Base-by-base conservation (phyloP, 2,888 invertebrate species). In the Cremastinae sp. region DNA sequence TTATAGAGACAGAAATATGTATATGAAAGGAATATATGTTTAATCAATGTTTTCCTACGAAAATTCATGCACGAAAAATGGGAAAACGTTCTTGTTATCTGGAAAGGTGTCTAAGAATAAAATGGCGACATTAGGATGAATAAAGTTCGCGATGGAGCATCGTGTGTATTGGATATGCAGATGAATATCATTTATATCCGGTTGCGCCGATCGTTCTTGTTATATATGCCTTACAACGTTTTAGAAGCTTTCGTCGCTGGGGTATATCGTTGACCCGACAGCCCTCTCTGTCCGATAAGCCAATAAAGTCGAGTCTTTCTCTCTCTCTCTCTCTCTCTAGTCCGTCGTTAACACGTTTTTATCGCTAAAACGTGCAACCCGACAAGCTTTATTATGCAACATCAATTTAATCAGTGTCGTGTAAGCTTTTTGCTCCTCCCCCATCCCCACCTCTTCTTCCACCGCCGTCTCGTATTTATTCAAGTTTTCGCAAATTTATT, bases 251-350 rank as follows among this genome's bases (percentile, higher is more conserved):
- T 65, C 28, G 51, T 64, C 59, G 58, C 59, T 12, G 34, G 49
- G 56, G 43, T 56, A 69, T 72, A 69, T 74, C 56, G 49, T 28
- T 62, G 65, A 51, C 38, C 68, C 16, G 9, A 58, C 58, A 12
- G 20, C 56, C 47, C 16, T 41, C 61, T 9, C 54, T 54, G 59
- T 45, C 72, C 79, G 80, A 79, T 82, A 80, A 81, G 79, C 78
- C 79, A 82, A 81, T 82, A 80, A 82, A 82, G 78, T 75, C 66
- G 76, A 53, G 76, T 58, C 71, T 62, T 76, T 69, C 75, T 62
- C 77, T 75, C 78, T 74, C 78, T n/a, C n/a, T n/a, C 36, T 62
- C 62, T 49, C 51, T 64, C 51, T 51, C 64, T 51, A 38, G 47
- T 51, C 51, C 49, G 79, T 78, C 73, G 73, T 71, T 68, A 75